A percentile compares a stretch with the other conserved stretches of the same genome.
These are phyloP conservation scores for Hypanus sabinus DNA, from an alignment of 2,113 vertebrate genomes.

Conservation along the genomic window DNA sequence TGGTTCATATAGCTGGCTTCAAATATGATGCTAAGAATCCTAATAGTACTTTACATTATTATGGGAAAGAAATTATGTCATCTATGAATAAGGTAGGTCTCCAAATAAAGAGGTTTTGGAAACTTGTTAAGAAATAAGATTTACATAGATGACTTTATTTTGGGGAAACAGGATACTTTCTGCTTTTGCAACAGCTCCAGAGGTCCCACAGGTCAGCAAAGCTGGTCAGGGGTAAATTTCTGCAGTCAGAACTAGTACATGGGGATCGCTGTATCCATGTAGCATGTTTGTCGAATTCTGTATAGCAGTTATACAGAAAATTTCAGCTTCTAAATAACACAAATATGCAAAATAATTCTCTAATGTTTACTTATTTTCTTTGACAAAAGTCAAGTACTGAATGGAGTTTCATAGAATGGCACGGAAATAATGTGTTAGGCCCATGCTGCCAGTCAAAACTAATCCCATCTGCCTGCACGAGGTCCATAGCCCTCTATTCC, in stretches of 20 bases:
- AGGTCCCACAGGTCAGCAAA: neutral
- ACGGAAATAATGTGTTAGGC: no score
- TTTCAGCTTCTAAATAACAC: neutral
- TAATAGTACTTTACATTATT: slow-evolving; percentile 65
- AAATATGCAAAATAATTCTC: neutral
- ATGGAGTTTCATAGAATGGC: neutral
- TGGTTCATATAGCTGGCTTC: slow-evolving; percentile 69
- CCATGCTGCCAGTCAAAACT: no score
- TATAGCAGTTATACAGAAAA: neutral
- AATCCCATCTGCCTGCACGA: no score
- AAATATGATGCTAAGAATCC: slow-evolving; percentile 59
- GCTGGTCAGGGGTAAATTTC: neutral
- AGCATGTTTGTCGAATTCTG: neutral
- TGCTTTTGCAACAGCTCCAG: neutral
- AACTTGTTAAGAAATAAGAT: neutral
- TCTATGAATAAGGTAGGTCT: slow-evolving; percentile 64
- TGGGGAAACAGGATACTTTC: neutral
- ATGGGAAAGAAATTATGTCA: slow-evolving; percentile 66
- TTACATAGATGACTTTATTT: neutral
- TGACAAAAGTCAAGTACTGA: neutral
- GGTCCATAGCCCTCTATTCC: no score
- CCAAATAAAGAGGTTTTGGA: neutral
- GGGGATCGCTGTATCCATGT: neutral
- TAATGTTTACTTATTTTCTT: neutral
- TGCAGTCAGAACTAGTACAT: neutral